Evolutionary conservation across 2,888 invertebrate genomes (phyloP).

Genomic region (Ypsolopha scabrella): DNA sequence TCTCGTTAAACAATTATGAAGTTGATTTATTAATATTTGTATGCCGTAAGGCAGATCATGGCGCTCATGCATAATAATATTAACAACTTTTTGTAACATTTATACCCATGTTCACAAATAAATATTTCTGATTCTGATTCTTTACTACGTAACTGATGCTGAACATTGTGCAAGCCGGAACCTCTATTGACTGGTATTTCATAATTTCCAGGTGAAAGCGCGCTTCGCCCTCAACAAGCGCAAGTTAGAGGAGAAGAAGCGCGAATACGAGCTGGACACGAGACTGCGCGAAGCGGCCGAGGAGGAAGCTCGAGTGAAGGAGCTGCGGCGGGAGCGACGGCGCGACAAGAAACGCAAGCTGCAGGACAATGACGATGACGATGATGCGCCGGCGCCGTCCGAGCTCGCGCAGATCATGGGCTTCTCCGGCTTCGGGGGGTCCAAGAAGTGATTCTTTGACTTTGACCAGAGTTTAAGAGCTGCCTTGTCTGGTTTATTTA

Average conservation of each 20-base stretch:
- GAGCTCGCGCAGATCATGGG: conserved; percentile 95
- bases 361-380: conserved; percentile 63
- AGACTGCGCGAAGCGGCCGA: conserved; percentile 93
- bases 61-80: no score
- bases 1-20: no score
- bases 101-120: no score
- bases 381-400: conserved; percentile 65
- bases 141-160: no score
- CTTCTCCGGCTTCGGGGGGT: conserved; percentile 91
- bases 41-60: no score
- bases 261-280: conserved; percentile 94
- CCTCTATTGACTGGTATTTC: background rate
- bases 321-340: conserved; percentile 87
- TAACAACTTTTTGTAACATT: no score
- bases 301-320: conserved; percentile 95
- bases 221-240: conserved; percentile 94
- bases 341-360: conserved; percentile 90
- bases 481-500: no score
- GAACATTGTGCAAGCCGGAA: background rate
- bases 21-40: no score
- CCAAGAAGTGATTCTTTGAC: conserved; percentile 79
- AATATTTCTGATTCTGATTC: no score
- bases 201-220: conserved; percentile 75
- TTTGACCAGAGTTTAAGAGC: background rate
- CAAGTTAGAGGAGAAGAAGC: conserved; percentile 94